Base-by-base conservation (phyloP, 2,888 invertebrate species). In the Phengaris alcon region DNA sequence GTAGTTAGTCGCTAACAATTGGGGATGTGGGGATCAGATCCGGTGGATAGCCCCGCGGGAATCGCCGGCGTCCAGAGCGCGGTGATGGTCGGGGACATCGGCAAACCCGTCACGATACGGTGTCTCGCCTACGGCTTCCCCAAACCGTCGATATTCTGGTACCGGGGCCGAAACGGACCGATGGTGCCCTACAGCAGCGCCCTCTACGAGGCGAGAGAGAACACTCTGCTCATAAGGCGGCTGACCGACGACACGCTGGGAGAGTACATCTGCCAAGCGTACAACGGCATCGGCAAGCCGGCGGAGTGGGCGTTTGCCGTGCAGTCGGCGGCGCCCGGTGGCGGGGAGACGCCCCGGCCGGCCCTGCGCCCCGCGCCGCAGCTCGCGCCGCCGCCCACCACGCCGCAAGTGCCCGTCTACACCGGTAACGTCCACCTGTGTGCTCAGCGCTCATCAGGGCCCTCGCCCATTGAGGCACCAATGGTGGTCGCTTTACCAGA, bases 251-350 rank as follows among this genome's bases (percentile, higher is more conserved):
- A 95, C 7, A 96, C 96, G 82, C 94, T 97, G 75, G 98, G 98
- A 6, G 94, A 96, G 74, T 99, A 99, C 90, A 96, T 96, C 7
- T 99, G 99, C 85, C 96, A 97, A 84, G 98, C 97, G 6, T 98
- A 96, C 88, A 98, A 98, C 85, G 97, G 97, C 3, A 86, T 95
- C 9, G 96, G 96, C 12, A 95, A 95, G 80, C 95, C 98, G 6
- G 96, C 96, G 0, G 96, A 97, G 72, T 96, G 97, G 95, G 94
- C 95, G 13, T 95, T 97, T 8, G 94, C 95, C 0, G 94, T 98
- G 13, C 95, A 95, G 83, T 96, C 97, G 0, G 90, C 95, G 79
- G 96, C 96, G 22, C 96, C 97, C 0, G 95, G 96, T n/a, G 94
- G 94, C 10, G 10, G 35, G 35, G 35, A 35, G 35, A 35, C 74